Conservation (phyloP, 2,888 invertebrate genomes). For the Stenichneumon culpator region DNA sequence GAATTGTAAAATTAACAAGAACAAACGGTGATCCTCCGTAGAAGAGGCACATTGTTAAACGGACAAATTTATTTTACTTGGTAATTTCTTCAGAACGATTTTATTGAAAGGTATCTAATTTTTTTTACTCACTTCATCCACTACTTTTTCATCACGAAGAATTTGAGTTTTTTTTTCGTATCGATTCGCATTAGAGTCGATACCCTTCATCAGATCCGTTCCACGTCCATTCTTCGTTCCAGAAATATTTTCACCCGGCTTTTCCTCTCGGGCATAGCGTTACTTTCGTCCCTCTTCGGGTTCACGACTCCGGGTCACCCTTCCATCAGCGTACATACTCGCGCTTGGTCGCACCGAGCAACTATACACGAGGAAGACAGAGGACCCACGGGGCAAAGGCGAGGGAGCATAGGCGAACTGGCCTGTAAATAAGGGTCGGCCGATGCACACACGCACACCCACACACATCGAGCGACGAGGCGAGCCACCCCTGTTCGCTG, state of each 20-base stretch:
- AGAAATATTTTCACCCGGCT: constrained; percentile 52
- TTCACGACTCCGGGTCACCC: constrained; percentile 36
- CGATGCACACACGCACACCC: constrained; percentile 50
- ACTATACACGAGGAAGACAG: constrained; percentile 22
- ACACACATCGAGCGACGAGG: constrained; percentile 46
- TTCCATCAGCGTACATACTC: constrained; percentile 31
- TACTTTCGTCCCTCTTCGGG: constrained; percentile 53
- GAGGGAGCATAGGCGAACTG: constrained; percentile 40
- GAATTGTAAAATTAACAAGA: not conserved
- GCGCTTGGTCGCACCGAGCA: constrained; percentile 44
- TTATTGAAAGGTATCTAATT: not conserved
- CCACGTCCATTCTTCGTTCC: constrained; percentile 45
- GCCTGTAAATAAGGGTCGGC: constrained; percentile 59
- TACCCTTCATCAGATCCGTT: constrained; percentile 36
- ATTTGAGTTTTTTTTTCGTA: not conserved
- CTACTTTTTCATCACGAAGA: not conserved
- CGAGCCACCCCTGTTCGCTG: constrained; percentile 52
- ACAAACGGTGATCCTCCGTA: not conserved
- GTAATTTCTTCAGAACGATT: not conserved
- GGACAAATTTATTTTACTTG: too few relatives aligned
- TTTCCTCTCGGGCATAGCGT: constrained; percentile 42
- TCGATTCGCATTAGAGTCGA: constrained; percentile 31
- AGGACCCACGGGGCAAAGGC: constrained; percentile 59
- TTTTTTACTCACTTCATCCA: too few relatives aligned
- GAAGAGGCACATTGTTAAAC: not conserved